phyloP scores from a whole-genome alignment of 2,113 vertebrate species.

The Gorilla gorilla region DNA sequence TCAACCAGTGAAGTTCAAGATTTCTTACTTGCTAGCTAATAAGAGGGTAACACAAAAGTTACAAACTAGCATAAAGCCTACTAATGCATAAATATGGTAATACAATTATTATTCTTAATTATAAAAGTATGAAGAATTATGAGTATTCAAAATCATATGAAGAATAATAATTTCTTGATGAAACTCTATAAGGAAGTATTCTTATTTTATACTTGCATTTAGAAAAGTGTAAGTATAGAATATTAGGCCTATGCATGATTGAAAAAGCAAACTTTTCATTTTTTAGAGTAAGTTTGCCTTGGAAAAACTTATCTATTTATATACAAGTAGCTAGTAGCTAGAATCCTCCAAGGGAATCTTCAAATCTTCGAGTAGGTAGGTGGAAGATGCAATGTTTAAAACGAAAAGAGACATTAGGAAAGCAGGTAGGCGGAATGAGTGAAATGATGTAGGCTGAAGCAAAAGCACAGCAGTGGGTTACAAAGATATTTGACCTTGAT shows the following conservation, averaged over 20 bases:
- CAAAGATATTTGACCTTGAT: slow-evolving; percentile 45
- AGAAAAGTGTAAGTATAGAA: not conserved
- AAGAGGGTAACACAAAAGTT: not conserved
- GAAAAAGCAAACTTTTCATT: slow-evolving; percentile 10
- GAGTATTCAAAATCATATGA: not conserved
- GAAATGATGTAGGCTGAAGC: slow-evolving; percentile 51
- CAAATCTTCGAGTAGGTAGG: slow-evolving; percentile 38
- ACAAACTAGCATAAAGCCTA: not conserved
- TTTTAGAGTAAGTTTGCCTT: not conserved
- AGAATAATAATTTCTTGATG: not conserved
- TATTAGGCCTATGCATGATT: not conserved
- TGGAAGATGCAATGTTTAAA: slow-evolving; percentile 52
- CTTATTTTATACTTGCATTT: not conserved
- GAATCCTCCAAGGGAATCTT: slow-evolving; percentile 52
- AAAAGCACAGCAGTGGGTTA: slow-evolving; percentile 16
- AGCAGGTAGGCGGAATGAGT: slow-evolving; percentile 61
- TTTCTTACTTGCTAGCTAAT: not conserved
- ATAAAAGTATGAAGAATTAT: not conserved
- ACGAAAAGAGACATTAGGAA: slow-evolving; percentile 60
- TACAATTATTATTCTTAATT: not conserved
- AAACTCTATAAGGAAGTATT: not conserved
- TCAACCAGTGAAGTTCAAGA: not conserved
- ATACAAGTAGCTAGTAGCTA: not conserved
- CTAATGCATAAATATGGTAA: not conserved
- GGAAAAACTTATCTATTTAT: slow-evolving; percentile 16